Conservation (phyloP, 2,797 vertebrate species). For the Coccyzus lansbergi region DNA sequence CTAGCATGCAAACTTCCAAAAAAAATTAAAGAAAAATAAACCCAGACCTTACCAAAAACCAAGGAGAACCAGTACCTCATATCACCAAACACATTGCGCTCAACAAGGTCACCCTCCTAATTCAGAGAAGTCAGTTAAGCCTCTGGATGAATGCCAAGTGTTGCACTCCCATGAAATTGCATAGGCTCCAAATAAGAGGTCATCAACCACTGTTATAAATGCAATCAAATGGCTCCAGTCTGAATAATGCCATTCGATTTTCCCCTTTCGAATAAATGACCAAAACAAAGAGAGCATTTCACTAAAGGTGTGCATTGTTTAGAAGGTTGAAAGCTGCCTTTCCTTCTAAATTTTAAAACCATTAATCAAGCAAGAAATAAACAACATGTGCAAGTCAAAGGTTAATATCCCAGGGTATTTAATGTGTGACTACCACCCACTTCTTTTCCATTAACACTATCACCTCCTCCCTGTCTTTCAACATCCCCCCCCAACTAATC, state of each 20-base stretch:
- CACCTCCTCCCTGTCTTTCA: slow-evolving; percentile 47
- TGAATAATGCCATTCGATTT: slow-evolving; percentile 23
- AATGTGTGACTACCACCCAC: slow-evolving; percentile 65
- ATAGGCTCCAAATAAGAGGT: slow-evolving; percentile 35
- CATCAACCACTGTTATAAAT: slow-evolving; percentile 30
- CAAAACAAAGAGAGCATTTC: slow-evolving; percentile 48
- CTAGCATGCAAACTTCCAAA: background rate
- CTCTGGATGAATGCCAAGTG: slow-evolving; percentile 49
- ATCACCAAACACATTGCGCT: slow-evolving; percentile 10
- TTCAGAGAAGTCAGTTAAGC: slow-evolving; percentile 66
- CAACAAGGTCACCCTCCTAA: slow-evolving; percentile 67
- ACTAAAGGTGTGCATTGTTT: slow-evolving; percentile 52
- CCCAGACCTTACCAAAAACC: background rate
- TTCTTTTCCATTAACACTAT: slow-evolving; percentile 68
- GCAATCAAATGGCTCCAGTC: slow-evolving; percentile 18
- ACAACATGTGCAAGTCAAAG: slow-evolving; percentile 52
- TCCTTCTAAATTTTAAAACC: slow-evolving; percentile 65
- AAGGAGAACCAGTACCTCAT: background rate
- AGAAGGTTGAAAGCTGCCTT: slow-evolving; percentile 52
- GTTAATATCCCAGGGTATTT: slow-evolving; percentile 61
- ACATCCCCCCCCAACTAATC: background rate
- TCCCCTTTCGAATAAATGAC: slow-evolving; percentile 18
- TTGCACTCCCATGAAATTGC: slow-evolving; percentile 47
- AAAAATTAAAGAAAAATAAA: background rate
- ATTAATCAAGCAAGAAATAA: slow-evolving; percentile 63